phyloP scores from a whole-genome alignment of 2,797 vertebrate species.

The Chaenodraco wilsoni region DNA sequence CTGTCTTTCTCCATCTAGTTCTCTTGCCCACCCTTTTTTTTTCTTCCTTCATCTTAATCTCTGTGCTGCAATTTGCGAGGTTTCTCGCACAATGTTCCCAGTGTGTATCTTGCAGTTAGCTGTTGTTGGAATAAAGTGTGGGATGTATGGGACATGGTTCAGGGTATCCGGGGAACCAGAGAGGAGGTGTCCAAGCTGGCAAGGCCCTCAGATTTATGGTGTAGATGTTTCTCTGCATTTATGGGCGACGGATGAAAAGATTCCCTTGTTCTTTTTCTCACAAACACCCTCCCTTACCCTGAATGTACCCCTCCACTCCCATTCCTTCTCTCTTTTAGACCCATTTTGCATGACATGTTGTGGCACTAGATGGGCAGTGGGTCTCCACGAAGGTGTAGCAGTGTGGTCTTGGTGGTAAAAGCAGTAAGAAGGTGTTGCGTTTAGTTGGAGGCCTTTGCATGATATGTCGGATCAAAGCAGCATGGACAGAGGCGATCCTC shows the following conservation, averaged over 20 bases:
- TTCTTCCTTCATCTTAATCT: slow-evolving; percentile 59
- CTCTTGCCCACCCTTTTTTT: slow-evolving; percentile 37
- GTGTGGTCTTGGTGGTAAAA: slow-evolving; percentile 42
- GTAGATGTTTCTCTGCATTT: slow-evolving; percentile 76
- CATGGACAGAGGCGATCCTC: slow-evolving; percentile 75
- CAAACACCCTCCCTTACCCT: slow-evolving; percentile 68
- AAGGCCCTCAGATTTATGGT: slow-evolving; percentile 80
- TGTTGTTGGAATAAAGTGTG: slow-evolving; percentile 51
- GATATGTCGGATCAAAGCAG: slow-evolving; percentile 56
- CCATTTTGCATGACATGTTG: slow-evolving; percentile 58
- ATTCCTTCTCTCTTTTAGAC: slow-evolving; percentile 56
- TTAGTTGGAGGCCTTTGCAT: slow-evolving; percentile 28
- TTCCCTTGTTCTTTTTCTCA: slow-evolving; percentile 79
- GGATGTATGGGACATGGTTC: slow-evolving; percentile 67
- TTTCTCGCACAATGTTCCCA: slow-evolving; percentile 72
- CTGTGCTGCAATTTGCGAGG: slow-evolving; percentile 57
- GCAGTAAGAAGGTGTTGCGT: slow-evolving; percentile 35
- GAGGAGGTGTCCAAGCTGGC: slow-evolving; percentile 68
- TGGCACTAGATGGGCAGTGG: slow-evolving; percentile 37
- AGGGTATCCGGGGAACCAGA: slow-evolving; percentile 68
- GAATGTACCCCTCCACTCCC: slow-evolving; percentile 66
- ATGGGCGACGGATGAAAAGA: slow-evolving; percentile 82
- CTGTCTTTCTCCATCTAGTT: slow-evolving; percentile 44
- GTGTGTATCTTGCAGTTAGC: slow-evolving; percentile 64
- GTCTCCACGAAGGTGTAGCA: slow-evolving; percentile 54